Conservation (phyloP, 2,797 vertebrate species). For the Anolis apletophallus region DNA sequence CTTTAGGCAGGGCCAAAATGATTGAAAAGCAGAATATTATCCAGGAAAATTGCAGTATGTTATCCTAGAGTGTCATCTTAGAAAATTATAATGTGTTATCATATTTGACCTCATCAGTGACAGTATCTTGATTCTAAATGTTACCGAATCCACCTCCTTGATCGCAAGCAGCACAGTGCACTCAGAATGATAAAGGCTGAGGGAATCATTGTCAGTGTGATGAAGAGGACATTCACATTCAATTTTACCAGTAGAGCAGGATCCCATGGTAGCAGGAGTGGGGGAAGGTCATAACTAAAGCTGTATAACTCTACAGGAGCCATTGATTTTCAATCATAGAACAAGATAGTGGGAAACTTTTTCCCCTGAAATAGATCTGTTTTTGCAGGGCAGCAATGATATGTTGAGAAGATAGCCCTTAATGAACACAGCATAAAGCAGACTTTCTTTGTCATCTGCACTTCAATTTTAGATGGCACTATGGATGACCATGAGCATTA, state of each 20-base stretch:
- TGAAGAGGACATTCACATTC: not conserved
- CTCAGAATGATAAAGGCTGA: not conserved
- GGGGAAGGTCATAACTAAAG: constrained; percentile 5
- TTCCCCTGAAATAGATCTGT: not conserved
- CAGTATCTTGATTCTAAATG: constrained; percentile 33
- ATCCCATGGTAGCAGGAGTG: not conserved
- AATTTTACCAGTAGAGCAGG: not conserved
- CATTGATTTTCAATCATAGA: constrained; percentile 32
- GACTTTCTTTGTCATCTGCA: not conserved
- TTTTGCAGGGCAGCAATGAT: not conserved
- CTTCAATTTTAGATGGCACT: not conserved
- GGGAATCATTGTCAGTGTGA: not conserved
- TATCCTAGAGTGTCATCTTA: not conserved
- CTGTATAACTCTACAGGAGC: not conserved
- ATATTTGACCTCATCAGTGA: not conserved
- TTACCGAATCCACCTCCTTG: not conserved
- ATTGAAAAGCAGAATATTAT: not conserved
- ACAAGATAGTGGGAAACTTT: not conserved
- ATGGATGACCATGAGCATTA: not conserved
- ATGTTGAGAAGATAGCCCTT: not conserved
- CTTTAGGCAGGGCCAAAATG: not conserved
- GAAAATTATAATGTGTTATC: not conserved
- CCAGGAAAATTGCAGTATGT: not conserved
- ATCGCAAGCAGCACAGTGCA: not conserved
- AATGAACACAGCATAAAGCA: not conserved